These are phyloP conservation scores for Adelosebastes latens DNA, from an alignment of 2,797 vertebrate genomes.

Conservation along the genomic window DNA sequence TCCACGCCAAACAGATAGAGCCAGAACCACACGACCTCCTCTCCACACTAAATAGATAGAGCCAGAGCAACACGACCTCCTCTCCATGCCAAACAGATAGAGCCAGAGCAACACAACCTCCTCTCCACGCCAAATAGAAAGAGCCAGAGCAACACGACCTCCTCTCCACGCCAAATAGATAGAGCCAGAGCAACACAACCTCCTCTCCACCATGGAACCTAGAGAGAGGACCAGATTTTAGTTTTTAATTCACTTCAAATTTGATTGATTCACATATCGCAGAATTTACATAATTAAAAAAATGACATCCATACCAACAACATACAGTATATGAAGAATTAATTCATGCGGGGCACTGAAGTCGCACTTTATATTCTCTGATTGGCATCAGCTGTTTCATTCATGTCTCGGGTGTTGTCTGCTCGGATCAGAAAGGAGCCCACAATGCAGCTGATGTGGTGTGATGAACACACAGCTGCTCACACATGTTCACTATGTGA, in stretches of 20 bases:
- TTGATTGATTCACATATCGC: background rate
- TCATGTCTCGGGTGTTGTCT: background rate
- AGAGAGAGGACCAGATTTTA: too few species aligned
- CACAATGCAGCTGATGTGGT: background rate
- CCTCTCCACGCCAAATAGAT: too few species aligned
- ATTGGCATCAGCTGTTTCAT: background rate
- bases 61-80: fast-evolving
- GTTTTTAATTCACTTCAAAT: background rate
- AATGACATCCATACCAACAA: background rate
- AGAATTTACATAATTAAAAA: background rate
- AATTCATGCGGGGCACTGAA: too few species aligned
- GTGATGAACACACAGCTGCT: conserved; percentile 4
- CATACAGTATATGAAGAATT: background rate
- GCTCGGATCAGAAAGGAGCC: background rate
- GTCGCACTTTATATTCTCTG: background rate
- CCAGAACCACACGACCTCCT: fast-evolving
- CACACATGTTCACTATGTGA: background rate
- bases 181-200: too few species aligned
- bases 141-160: too few species aligned
- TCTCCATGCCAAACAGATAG: fast-evolving
- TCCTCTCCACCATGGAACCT: too few species aligned
- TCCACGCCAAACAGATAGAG: too few species aligned
- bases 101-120: fast-evolving
- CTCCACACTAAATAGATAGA: fast-evolving
- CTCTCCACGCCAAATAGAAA: too few species aligned